Percentiles rank a stretch among this genome's conserved stretches.
phyloP scores from a whole-genome alignment of 2,888 invertebrate genomes.

The Pandemis heparana region DNA sequence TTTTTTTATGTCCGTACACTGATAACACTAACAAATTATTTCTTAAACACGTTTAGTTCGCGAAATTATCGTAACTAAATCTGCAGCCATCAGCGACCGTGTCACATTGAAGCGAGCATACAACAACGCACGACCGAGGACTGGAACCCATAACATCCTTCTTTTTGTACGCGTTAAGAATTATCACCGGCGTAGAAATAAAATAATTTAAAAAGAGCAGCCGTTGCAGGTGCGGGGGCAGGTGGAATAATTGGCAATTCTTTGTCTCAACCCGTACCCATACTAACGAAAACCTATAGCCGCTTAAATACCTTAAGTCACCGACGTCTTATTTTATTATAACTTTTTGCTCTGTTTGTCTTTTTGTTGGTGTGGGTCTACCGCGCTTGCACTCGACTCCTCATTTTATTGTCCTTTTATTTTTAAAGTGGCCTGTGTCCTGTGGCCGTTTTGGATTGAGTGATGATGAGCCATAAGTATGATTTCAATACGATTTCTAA shows the following conservation, averaged over 20 bases:
- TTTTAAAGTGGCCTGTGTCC: conserved; percentile 28
- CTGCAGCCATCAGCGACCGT: not conserved
- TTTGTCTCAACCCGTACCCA: conserved; percentile 75
- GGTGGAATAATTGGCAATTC: conserved; percentile 85
- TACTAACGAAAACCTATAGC: conserved; percentile 69
- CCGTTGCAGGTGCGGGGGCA: conserved; percentile 83
- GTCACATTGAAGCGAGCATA: conserved; percentile 49
- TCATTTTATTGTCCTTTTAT: conserved; percentile 43
- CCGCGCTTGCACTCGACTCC: conserved; percentile 42
- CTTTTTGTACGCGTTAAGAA: conserved; percentile 59
- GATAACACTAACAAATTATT: too few species aligned
- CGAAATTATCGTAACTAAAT: not conserved
- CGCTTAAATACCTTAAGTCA: conserved; percentile 67
- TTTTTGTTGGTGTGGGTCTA: conserved; percentile 43
- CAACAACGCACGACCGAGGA: conserved; percentile 48
- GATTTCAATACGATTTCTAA: conserved; percentile 4
- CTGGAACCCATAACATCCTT: conserved; percentile 42
- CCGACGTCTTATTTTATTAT: conserved; percentile 66
- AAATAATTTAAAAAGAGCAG: conserved; percentile 77
- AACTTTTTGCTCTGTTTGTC: conserved; percentile 50
- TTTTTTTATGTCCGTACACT: too few species aligned
- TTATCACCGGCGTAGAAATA: conserved; percentile 82
- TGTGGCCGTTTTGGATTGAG: conserved; percentile 23
- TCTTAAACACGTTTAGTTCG: not conserved
- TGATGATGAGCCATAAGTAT: conserved; percentile 1